phyloP scores from a whole-genome alignment of 2,888 invertebrate species.

The Drosophila putrida region DNA sequence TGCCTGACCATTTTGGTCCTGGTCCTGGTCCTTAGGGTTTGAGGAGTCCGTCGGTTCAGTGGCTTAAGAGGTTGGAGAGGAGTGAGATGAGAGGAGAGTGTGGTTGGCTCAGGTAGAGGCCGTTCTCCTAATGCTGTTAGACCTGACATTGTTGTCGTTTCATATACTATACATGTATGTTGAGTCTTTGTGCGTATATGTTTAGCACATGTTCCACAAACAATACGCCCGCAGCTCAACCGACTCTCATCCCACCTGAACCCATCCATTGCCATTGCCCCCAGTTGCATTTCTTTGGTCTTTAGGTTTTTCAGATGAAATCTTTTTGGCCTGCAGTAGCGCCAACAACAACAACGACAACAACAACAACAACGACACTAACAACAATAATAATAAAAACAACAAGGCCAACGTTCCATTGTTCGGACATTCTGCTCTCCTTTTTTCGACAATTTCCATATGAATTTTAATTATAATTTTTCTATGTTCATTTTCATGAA shows the following conservation, averaged over 20 bases:
- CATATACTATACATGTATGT: conserved; percentile 3
- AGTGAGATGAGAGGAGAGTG: no score
- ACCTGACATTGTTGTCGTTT: conserved; percentile 72
- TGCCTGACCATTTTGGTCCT: conserved; percentile 47
- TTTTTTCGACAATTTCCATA: conserved; percentile 75
- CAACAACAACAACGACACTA: conserved; percentile 47
- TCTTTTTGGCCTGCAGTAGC: conserved; percentile 71
- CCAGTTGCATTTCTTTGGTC: conserved; percentile 78
- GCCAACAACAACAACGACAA: conserved; percentile 41
- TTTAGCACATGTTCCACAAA: conserved; percentile 74
- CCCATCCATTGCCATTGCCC: conserved; percentile 41
- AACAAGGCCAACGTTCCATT: conserved; percentile 39
- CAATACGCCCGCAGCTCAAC: conserved; percentile 75
- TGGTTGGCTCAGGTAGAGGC: conserved; percentile 55
- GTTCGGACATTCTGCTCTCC: conserved; percentile 49
- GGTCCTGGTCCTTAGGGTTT: conserved; percentile 14
- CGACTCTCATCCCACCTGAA: conserved; percentile 23
- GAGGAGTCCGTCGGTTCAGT: background rate
- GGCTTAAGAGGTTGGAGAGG: conserved; percentile 14
- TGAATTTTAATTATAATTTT: conserved; percentile 82
- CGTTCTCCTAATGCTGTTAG: conserved; percentile 71
- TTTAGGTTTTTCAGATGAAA: conserved; percentile 71
- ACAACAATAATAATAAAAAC: conserved; percentile 33
- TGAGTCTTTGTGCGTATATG: conserved; percentile 30
- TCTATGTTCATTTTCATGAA: conserved; percentile 82